Conservation (phyloP, 2,113 vertebrate genomes). For the Ploceus nigricollis region DNA sequence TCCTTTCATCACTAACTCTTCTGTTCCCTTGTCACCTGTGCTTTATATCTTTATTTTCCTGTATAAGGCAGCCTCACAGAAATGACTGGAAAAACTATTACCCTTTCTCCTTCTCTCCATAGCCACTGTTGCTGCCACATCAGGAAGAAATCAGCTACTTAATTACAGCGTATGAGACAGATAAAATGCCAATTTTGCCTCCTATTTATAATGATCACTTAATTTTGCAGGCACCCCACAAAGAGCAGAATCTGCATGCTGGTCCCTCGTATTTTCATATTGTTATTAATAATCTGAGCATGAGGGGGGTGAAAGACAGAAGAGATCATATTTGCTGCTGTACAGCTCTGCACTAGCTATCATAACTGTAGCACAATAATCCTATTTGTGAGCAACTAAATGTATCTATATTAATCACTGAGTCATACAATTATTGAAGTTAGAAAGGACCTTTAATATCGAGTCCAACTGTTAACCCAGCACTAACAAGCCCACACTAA, state of each 20-base stretch:
- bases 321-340: background rate
- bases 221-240: slow-evolving; percentile 54
- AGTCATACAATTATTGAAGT: background rate
- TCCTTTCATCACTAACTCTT: background rate
- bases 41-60: background rate
- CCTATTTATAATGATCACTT: slow-evolving; percentile 67
- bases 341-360: background rate
- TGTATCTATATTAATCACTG: background rate
- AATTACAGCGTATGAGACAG: slow-evolving; percentile 47
- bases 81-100: background rate
- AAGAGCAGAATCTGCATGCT: slow-evolving; percentile 54
- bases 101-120: slow-evolving; percentile 11
- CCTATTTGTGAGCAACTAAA: slow-evolving; percentile 11
- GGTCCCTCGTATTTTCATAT: slow-evolving; percentile 46
- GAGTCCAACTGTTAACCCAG: background rate
- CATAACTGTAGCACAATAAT: background rate
- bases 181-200: slow-evolving; percentile 59
- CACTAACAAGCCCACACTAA: background rate
- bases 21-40: background rate
- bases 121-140: slow-evolving; percentile 28
- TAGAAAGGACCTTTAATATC: background rate
- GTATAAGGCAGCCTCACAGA: background rate
- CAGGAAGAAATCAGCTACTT: slow-evolving; percentile 60
- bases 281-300: slow-evolving; percentile 59
- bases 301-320: slow-evolving; percentile 4